Evolutionary conservation across 2,888 invertebrate genomes (phyloP), one percentile per base, ranked within the genome.

Genomic region (Limulus polyphemus): DNA sequence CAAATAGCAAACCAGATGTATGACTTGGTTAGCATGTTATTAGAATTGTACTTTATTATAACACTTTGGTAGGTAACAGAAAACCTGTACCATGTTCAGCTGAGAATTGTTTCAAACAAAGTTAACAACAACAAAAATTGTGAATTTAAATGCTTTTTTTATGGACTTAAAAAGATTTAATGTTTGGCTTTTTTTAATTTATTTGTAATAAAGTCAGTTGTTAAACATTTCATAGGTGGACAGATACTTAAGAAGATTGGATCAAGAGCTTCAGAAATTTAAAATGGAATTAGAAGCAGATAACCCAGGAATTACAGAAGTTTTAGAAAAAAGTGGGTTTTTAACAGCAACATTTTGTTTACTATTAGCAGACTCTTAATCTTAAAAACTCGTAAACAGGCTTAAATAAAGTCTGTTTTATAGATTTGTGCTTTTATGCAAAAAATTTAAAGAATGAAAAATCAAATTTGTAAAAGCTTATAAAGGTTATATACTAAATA

Each of bases 271-370:
- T 59, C 88, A 91, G 71, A 98, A 99, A 77, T 99, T 99, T 77
- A 98, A 98, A 79, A 91, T 95, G 83, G 99, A 99, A 78, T 78
- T 99, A 64, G 99, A 99, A 78, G 98, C 98, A 1, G 99, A 99
- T 77, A 93, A 97, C 80, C 91, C 95, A 71, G 98, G 98, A 4
- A 94, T 97, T 60, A 98, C 98, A 0, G 97, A 97, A 78, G 81
- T 91, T 57, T 77, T 98, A 68, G 97, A 98, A 78, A 92, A 93
- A 77, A 81, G 81, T 77, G 71, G 70, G 65, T 64, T 47, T 47
- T 50, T 57, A 48, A 16, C 54, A 54, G 50, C 10, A n/a, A 48
- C 11, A 52, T 13, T 58, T 56, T 32, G 61, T 56, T 63, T 50
- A 48, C 55, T 55, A 61, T 59, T 47, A 67, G 56, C 54, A 16